A percentile compares a stretch with the other conserved stretches of the same genome.
Evolutionary conservation across 1,140 invertebrate species (phyloP).

Genomic region (Nasonia giraulti): DNA sequence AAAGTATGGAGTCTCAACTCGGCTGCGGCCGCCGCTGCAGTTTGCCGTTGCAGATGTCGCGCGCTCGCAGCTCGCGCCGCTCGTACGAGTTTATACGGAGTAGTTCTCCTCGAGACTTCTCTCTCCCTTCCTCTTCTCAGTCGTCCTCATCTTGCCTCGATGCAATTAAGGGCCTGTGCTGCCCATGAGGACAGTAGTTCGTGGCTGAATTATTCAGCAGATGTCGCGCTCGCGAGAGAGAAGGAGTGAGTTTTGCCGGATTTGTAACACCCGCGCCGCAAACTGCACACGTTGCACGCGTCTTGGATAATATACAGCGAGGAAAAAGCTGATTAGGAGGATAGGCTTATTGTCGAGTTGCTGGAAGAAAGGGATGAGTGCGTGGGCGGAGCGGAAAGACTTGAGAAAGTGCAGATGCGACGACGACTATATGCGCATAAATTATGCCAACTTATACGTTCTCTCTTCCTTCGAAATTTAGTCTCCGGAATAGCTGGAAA

Average conservation of each 20-base stretch:
- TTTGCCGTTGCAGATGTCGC: conserved; percentile 47
- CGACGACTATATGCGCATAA: background rate
- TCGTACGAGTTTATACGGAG: conserved; percentile 47
- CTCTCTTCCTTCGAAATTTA: too few relatives aligned
- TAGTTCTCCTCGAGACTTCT: conserved; percentile 26
- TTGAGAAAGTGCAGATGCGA: background rate
- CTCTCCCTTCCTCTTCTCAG: conserved; percentile 21
- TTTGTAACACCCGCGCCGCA: conserved; percentile 64
- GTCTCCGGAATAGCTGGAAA: too few relatives aligned
- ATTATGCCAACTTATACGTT: background rate
- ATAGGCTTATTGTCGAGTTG: background rate
- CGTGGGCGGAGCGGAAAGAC: background rate
- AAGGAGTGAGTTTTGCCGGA: conserved; percentile 64
- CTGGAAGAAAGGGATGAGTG: background rate
- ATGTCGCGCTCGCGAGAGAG: conserved; percentile 55
- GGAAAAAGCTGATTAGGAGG: background rate
- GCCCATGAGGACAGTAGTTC: conserved; percentile 59
- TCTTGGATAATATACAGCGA: background rate
- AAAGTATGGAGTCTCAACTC: background rate
- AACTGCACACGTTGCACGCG: conserved; percentile 5
- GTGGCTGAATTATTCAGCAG: conserved; percentile 69
- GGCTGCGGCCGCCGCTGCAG: background rate
- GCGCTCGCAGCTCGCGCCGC: background rate
- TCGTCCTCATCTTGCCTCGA: conserved; percentile 53
- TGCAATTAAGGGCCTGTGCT: conserved; percentile 61